Evolutionary conservation across 1,140 invertebrate species (phyloP), one percentile per base, ranked within the genome.

Genomic region (Drosophila aff.): DNA sequence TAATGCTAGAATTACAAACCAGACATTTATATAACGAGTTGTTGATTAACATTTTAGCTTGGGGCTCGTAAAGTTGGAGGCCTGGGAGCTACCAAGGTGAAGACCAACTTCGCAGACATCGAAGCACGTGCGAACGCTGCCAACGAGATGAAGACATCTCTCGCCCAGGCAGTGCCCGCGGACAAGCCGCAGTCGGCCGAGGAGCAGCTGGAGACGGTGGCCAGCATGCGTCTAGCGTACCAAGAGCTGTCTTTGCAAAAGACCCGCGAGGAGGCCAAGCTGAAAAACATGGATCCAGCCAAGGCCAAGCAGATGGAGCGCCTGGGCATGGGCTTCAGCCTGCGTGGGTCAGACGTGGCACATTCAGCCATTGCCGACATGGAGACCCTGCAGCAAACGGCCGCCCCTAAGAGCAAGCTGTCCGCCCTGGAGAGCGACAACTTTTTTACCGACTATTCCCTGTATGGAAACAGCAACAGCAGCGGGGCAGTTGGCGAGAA

Each of bases 71-170:
- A 98, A 91, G 98, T 97, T 93, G 95, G 95, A 46, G 97, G 98
- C 3, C 93, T 99, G n/a, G 99, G 99, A 62, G 99, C 98, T n/a
- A 98, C 98, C 62, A 97, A 97, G 93, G 97, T 99, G 8, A 97
- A 96, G 83, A 95, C 96, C 15, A 98, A 99, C 93, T 99, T 99
- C 93, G 96, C 96, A n/a, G 98, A 99, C 87, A 96, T 99, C 49
- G 99, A 99, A 93, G 96, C 96, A 82, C 96, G 97, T 90, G 98
- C 97, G 1, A 96, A 96, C 76, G 95, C 97, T 77, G 95, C 95
- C 33, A 97, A 98, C 92, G 96, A 97, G 91, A 78, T 76, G 36
- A 96, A 95, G 87, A 93, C 95, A 87, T 76, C 78, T 43, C 58
- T 74, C 0, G 60, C 62, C n/a, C 40, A 55, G 21, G 46, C 80